Evolutionary conservation across 2,113 vertebrate genomes (phyloP).

Genomic region (Platysternon megacephalum): DNA sequence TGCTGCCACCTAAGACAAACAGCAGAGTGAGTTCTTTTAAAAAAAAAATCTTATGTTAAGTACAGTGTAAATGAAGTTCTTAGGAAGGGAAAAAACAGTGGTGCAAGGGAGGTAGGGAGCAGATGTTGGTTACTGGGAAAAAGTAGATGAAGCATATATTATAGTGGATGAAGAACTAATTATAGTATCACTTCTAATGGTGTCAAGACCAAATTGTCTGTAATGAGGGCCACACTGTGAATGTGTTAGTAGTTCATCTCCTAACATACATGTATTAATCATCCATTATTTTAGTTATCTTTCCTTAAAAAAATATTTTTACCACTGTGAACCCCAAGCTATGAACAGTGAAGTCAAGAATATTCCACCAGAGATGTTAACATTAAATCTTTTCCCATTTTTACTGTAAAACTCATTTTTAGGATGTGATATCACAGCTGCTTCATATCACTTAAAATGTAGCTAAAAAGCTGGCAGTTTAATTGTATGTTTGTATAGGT

Average conservation of each 20-base stretch:
- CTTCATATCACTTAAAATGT: background rate
- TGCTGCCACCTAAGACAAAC: slow-evolving; percentile 53
- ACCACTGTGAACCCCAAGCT: background rate
- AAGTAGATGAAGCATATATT: background rate
- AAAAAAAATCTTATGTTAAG: background rate
- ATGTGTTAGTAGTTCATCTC: accelerated
- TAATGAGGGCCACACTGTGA: background rate
- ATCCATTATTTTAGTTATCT: background rate
- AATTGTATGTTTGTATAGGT: background rate
- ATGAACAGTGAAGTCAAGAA: background rate
- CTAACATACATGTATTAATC: background rate
- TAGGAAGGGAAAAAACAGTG: background rate
- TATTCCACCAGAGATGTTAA: background rate
- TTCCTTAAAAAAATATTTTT: background rate
- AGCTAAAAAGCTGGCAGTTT: background rate
- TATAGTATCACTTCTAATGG: background rate
- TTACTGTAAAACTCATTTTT: background rate
- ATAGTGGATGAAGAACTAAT: background rate
- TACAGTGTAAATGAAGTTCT: background rate
- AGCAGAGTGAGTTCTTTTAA: background rate
- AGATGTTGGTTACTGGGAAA: background rate
- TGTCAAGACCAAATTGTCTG: background rate
- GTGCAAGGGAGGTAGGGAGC: background rate
- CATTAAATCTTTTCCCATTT: background rate
- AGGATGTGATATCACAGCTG: background rate